Conservation (phyloP, 64 coral and sea anemone species). For the Dendrophyllia cribrosa region DNA sequence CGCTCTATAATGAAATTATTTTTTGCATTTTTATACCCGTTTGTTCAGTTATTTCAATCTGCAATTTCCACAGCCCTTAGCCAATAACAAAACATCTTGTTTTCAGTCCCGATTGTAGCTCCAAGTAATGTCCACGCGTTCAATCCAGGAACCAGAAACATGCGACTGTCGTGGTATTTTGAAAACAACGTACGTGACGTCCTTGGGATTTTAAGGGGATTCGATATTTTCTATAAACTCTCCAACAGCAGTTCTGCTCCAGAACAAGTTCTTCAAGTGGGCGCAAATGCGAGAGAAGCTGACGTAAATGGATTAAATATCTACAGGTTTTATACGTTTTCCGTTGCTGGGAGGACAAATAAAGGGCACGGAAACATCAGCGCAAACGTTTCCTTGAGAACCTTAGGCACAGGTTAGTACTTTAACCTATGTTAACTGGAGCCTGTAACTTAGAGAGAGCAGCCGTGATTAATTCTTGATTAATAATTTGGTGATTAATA, state of each 20-base stretch:
- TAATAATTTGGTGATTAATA: too few relatives aligned
- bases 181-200: constrained; percentile 62
- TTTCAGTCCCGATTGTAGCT: constrained; percentile 64
- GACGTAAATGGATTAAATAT: constrained; percentile 21
- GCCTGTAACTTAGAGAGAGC: too few relatives aligned
- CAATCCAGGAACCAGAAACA: constrained; percentile 28
- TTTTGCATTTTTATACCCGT: too few relatives aligned
- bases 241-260: constrained; percentile 21
- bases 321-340: constrained; percentile 68
- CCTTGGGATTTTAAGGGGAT: constrained; percentile 63
- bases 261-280: not conserved
- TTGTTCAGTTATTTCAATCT: too few relatives aligned
- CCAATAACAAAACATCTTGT: not conserved
- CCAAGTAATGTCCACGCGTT: constrained; percentile 27
- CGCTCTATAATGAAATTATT: too few relatives aligned
- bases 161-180: constrained; percentile 64
- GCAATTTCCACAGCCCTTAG: not conserved
- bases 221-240: constrained; percentile 36
- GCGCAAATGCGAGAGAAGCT: not conserved
- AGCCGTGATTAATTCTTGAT: too few relatives aligned
- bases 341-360: constrained; percentile 53
- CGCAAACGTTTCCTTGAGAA: constrained; percentile 10
- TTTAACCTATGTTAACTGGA: too few relatives aligned
- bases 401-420: constrained; percentile 20
- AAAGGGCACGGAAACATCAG: constrained; percentile 51